Base-by-base conservation (phyloP, 1,140 invertebrate species). In the Trachelipus rathkii region DNA sequence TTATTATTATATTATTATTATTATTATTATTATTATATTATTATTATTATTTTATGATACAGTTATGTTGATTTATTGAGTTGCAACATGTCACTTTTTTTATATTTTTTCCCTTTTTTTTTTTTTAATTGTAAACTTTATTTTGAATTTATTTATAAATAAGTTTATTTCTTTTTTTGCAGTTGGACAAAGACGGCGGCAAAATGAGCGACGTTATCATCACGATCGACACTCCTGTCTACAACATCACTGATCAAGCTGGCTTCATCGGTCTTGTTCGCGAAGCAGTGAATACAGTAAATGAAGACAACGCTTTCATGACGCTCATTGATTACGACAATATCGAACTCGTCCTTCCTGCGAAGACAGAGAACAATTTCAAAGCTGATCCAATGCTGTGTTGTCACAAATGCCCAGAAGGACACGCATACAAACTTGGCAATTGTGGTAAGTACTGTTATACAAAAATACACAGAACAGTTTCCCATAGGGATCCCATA, bases 251-350 rank as follows among this genome's bases (percentile, higher is more conserved):
- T 23, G 81, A 82, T 77, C 81, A 82, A 77, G 19, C 74, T 19
- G 81, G 81, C n/a, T 82, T 82, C 75, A 80, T 80, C 72, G 81
- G 79, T 66, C 76, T 82, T 73, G 81, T 82, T 70, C 74, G 79
- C 43, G 81, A 82, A 71, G 81, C 81, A 19, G 78, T 82, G 15
- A 46, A 77, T 70, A 82, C 81, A 19, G 81, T 82, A 33, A 80
- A 74, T 21, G 77, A 80, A 60, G 81, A 82, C 73, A 82, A 82
- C 77, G 81, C 81, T 66, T 82, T 82, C 81, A 82, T 82, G 81
- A 82, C 81, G 43, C 81, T 82, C 73, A 82, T 82, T 45, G 81
- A 82, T 75, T 82, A 82, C 79, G 81, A 82, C 73, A 82, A 82
- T 77, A 82, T 82, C 19, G 81, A 81, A 72, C 79, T 82, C 66